Conservation (phyloP, 2,113 vertebrate genomes). For the Cisticola juncidis region DNA sequence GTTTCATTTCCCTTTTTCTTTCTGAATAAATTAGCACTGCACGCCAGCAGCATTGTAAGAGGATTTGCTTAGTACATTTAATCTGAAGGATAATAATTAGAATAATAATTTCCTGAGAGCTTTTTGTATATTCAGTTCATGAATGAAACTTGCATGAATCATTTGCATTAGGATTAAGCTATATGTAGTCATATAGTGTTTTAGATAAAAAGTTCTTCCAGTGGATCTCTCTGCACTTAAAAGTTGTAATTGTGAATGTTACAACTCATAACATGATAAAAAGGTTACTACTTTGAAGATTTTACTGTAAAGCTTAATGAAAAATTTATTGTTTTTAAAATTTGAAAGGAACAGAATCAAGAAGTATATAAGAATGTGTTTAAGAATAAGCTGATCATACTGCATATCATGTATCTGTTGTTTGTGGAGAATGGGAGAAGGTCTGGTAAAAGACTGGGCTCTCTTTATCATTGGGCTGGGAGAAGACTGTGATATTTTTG, state of each 20-base stretch:
- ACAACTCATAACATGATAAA: neutral
- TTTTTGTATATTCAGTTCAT: neutral
- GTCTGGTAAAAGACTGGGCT: neutral
- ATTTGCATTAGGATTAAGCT: neutral
- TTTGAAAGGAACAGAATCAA: neutral
- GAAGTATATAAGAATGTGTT: neutral
- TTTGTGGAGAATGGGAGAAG: neutral
- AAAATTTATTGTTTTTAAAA: neutral
- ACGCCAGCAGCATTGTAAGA: neutral
- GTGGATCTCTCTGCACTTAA: neutral
- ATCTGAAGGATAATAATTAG: neutral
- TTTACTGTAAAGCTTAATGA: neutral
- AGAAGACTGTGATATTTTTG: neutral
- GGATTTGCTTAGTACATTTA: neutral
- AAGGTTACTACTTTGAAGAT: neutral
- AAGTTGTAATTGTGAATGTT: neutral
- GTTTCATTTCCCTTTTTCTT: neutral
- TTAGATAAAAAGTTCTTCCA: neutral
- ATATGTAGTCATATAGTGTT: neutral
- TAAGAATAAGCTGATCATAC: neutral
- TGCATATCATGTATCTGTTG: neutral
- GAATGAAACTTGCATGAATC: neutral
- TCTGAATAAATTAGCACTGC: neutral
- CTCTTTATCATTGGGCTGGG: neutral
- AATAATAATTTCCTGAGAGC: neutral